Percentiles rank a stretch among this genome's conserved stretches.
These are phyloP conservation scores for Microcaecilia unicolor DNA, from an alignment of 2,797 vertebrate species.

Conservation along the genomic window DNA sequence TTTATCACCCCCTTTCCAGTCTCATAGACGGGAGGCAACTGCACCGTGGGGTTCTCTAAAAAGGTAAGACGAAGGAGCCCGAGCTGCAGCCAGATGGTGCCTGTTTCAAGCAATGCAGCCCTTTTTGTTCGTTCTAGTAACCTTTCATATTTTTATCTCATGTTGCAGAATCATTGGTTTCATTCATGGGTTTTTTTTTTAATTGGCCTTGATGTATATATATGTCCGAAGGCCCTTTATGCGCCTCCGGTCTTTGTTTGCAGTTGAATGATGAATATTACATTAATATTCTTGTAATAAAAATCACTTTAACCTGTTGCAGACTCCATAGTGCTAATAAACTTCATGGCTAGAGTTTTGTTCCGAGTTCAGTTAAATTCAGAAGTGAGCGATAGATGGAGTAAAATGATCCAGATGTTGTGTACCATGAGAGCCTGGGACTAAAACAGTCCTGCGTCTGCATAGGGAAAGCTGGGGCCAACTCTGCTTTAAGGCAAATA, in stretches of 20 bases:
- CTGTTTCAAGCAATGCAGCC: conserved; percentile 26
- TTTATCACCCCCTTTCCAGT: fast-evolving
- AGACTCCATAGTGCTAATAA: too few species aligned
- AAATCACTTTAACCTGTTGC: conserved; percentile 49
- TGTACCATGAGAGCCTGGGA: too few species aligned
- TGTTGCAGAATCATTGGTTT: conserved; percentile 1
- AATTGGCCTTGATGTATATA: too few species aligned
- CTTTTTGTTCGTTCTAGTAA: background rate
- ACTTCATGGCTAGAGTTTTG: too few species aligned
- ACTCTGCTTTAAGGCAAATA: conserved; percentile 42
- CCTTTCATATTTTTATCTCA: background rate
- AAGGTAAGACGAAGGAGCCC: too few species aligned
- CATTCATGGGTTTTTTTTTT: too few species aligned
- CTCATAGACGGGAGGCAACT: conserved; percentile 20
- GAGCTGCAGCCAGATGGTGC: conserved; percentile 35
- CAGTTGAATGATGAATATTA: conserved; percentile 15
- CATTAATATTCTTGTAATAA: conserved; percentile 32
- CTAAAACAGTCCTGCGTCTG: too few species aligned
- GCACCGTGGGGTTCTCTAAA: conserved; percentile 12
- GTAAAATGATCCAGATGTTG: too few species aligned
- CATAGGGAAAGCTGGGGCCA: conserved; percentile 24
- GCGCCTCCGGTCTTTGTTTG: background rate
- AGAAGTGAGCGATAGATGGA: too few species aligned
- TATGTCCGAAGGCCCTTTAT: too few species aligned
- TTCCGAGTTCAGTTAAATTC: too few species aligned